Evolutionary conservation across 2,113 vertebrate species (phyloP), one percentile per base, ranked within the genome.

Genomic region (Mus pahari): DNA sequence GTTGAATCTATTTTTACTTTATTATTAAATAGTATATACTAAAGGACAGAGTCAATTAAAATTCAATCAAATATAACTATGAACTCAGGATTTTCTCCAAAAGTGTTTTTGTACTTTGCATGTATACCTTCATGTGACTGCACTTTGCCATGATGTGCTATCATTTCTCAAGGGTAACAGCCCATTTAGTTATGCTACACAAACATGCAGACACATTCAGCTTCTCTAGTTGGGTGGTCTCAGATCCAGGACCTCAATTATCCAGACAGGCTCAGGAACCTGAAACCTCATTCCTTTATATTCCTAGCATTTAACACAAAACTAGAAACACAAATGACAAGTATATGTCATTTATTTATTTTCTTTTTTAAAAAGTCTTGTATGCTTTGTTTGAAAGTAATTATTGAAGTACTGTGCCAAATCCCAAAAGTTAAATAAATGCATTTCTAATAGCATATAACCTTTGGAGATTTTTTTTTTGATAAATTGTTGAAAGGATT

Each of bases 341-440:
- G n/a, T 62, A 1, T 33, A 94, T 62, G n/a, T 42, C n/a, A 39
- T 83, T 42, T 82, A 26, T 82, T 60, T 82, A 6, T 26, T 39
- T 79, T 53, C 5, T 86, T 39, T 55, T 42, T 31, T 1, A 19
- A 39, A 81, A n/a, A 71, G n/a, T 11, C 14, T 19, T 62, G 42
- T 24, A 60, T 64, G 10, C 0, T 64, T 62, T 89, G 58, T 70
- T 93, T 83, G 74, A 90, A 81, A 91, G 42, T 2, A 84, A 48
- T 17, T 60, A 22, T 60, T 70, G 84, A 86, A 86, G 62, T 74
- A 58, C 3, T 58, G 1, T 83, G 58, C 5, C 0, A 66, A 88
- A 84, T 64, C 55, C 88, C 7, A 66, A 90, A 89, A 89, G n/a
- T 90, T 90, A 94, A 95, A 42, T 3, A 79, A 68, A 89, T 1